Percentiles rank a stretch among this genome's conserved stretches.
phyloP scores from a whole-genome alignment of 1,140 invertebrate species.

The Brachionus sp. region DNA sequence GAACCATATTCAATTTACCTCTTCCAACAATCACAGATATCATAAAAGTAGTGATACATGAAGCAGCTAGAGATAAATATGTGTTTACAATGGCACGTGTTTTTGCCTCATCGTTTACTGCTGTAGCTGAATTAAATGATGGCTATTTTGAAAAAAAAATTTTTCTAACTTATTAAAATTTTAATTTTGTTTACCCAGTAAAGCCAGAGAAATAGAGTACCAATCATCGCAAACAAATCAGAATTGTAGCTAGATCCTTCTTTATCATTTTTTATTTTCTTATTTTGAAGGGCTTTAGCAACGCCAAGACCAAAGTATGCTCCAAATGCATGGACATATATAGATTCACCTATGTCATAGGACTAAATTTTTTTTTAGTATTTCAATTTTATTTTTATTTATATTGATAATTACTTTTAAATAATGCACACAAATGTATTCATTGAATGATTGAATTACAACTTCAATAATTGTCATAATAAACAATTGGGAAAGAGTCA shows the following conservation, averaged over 20 bases:
- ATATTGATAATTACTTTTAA: slow-evolving; percentile 71
- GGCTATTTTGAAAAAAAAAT: slow-evolving; percentile 74
- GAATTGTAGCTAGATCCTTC: slow-evolving; percentile 75
- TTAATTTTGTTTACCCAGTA: slow-evolving; percentile 58
- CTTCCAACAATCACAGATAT: slow-evolving; percentile 71
- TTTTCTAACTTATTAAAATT: slow-evolving; percentile 69
- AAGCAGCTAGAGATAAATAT: slow-evolving; percentile 77
- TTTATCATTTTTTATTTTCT: slow-evolving; percentile 61
- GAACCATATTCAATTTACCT: slow-evolving; percentile 49
- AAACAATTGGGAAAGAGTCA: slow-evolving; percentile 77
- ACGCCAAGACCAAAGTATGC: slow-evolving; percentile 88
- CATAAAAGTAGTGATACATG: slow-evolving; percentile 77
- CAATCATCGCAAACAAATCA: slow-evolving; percentile 88
- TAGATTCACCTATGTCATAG: slow-evolving; percentile 72
- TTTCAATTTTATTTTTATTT: neutral
- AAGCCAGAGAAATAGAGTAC: slow-evolving; percentile 58
- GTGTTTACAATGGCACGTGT: slow-evolving; percentile 87
- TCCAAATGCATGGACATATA: slow-evolving; percentile 87
- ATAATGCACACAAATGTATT: slow-evolving; percentile 70
- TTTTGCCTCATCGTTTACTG: slow-evolving; percentile 66
- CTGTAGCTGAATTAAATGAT: slow-evolving; percentile 81
- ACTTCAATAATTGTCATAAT: slow-evolving; percentile 76
- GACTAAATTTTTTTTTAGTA: slow-evolving; percentile 54
- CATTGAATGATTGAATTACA: slow-evolving; percentile 69
- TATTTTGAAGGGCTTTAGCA: slow-evolving; percentile 65